Evolutionary conservation across 2,797 vertebrate species (phyloP).

Genomic region (Syndactyla subalaris): DNA sequence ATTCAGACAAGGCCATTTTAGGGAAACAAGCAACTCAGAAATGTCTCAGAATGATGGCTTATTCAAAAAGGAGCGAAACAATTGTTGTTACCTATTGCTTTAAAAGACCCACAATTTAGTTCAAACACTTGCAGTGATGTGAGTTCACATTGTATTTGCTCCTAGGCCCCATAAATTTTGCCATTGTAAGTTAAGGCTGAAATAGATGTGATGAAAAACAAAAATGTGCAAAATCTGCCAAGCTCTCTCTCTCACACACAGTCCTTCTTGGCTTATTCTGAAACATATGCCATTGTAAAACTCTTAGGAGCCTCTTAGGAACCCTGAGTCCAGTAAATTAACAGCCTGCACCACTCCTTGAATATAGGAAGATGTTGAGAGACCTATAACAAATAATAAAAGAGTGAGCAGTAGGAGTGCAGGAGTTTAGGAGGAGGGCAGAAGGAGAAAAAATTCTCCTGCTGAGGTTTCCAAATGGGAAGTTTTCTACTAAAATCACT

Average conservation of each 20-base stretch:
- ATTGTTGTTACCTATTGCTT: not conserved
- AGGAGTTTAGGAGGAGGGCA: not conserved
- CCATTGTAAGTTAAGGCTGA: not conserved
- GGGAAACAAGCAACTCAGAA: constrained; percentile 42
- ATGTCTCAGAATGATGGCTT: not conserved
- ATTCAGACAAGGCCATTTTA: constrained; percentile 59
- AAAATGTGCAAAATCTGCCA: constrained; percentile 1
- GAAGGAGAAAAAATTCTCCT: not conserved
- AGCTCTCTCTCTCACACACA: not conserved
- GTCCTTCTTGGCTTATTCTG: not conserved
- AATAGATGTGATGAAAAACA: not conserved
- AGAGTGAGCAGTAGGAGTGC: not conserved
- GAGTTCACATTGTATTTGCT: not conserved
- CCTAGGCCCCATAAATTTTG: not conserved
- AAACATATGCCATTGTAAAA: not conserved
- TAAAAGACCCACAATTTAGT: not conserved
- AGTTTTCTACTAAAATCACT: constrained; percentile 13
- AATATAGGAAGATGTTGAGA: not conserved
- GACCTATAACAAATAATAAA: not conserved
- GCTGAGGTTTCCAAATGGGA: not conserved
- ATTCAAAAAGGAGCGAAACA: not conserved
- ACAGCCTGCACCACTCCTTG: not conserved
- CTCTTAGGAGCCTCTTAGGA: not conserved
- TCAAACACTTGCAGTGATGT: not conserved
- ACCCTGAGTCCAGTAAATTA: not conserved